A percentile compares a stretch with the other conserved stretches of the same genome.
phyloP scores from a whole-genome alignment of 2,113 vertebrate species.

The Erpornis zantholeuca region DNA sequence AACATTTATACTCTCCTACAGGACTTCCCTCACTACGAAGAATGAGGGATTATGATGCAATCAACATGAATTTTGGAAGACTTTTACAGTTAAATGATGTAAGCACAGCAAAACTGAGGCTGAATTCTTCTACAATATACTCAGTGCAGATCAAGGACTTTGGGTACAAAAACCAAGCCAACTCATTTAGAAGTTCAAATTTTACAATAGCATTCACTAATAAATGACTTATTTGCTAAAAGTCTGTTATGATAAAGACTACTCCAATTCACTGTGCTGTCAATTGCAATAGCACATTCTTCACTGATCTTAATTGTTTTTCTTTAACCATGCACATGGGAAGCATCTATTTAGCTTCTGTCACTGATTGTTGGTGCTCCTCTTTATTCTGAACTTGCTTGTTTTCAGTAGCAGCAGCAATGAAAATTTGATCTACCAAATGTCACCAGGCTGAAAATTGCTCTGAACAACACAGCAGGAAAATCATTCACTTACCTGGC shows the following conservation, averaged over 20 bases:
- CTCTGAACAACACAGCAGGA: neutral
- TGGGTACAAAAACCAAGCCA: neutral
- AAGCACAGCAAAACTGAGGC: neutral
- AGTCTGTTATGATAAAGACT: neutral
- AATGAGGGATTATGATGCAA: neutral
- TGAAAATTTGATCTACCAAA: neutral
- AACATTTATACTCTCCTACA: neutral
- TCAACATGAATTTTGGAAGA: neutral
- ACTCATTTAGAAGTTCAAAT: neutral
- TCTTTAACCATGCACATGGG: neutral
- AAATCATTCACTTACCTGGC: slow-evolving; percentile 79
- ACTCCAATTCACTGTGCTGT: neutral
- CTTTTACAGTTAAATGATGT: neutral
- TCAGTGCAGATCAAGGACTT: neutral
- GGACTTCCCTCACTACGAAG: neutral
- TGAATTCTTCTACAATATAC: neutral
- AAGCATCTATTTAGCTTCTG: neutral
- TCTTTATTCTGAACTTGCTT: neutral
- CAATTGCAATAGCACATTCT: neutral
- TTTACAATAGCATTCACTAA: neutral
- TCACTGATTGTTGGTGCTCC: neutral
- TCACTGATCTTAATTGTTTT: neutral
- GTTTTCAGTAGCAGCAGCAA: neutral
- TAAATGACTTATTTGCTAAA: neutral
- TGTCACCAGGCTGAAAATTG: neutral